Conservation (phyloP, 2,797 vertebrate genomes). For the Atherinosoma microstoma region DNA sequence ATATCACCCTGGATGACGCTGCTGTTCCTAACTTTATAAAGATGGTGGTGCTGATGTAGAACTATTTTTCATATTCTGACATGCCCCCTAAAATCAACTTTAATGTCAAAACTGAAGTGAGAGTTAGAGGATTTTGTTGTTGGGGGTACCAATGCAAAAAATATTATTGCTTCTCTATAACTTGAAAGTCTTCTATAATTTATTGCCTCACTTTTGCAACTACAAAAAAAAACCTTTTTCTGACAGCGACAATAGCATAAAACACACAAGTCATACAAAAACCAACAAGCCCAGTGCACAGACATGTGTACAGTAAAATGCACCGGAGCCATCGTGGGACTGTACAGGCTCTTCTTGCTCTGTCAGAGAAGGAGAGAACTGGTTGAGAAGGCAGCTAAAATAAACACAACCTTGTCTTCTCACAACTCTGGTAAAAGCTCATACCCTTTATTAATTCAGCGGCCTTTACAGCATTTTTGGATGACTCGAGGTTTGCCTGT, state of each 20-base stretch:
- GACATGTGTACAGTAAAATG: conserved; percentile 66
- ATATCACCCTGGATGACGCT: neutral
- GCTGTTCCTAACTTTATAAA: neutral
- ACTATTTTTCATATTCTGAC: neutral
- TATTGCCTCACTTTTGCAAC: conserved; percentile 18
- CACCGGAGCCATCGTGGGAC: conserved; percentile 33
- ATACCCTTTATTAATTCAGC: conserved; percentile 73
- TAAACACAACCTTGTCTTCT: conserved; percentile 59
- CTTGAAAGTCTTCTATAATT: conserved; percentile 49
- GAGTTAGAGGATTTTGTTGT: conserved; percentile 20
- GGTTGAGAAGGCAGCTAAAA: conserved; percentile 49
- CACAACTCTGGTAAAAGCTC: conserved; percentile 69
- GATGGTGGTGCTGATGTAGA: neutral
- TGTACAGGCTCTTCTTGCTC: conserved; percentile 37
- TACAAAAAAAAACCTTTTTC: conserved; percentile 25
- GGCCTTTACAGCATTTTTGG: conserved; percentile 59
- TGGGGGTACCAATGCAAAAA: conserved; percentile 4
- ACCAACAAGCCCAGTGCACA: conserved; percentile 55
- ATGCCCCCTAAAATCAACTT: conserved; percentile 4
- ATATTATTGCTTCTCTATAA: conserved; percentile 30
- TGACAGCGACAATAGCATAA: conserved; percentile 51
- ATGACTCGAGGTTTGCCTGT: conserved; percentile 51
- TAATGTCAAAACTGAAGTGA: conserved; percentile 6
- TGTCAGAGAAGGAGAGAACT: conserved; percentile 46
- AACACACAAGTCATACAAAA: conserved; percentile 48